Evolutionary conservation across 1,140 invertebrate genomes (phyloP), one percentile per base, ranked within the genome.

Genomic region (Drosophila mojavensis): DNA sequence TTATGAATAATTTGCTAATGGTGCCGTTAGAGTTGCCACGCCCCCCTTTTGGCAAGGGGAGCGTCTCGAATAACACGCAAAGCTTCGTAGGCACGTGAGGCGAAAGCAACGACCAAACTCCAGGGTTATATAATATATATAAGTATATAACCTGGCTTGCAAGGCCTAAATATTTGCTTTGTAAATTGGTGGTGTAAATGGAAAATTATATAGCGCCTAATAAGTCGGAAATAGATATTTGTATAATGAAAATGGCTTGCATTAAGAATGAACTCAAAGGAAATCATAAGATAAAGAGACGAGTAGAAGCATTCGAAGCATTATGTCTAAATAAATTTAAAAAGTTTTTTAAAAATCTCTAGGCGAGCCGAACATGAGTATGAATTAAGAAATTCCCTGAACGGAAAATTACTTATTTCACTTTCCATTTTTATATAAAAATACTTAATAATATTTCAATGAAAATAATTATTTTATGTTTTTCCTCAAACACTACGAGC

Each of bases 1-100:
- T 69, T 78, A 80, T 81, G 81, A 84, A 51, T 85, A 70, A 85
- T 67, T 74, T 50, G 75, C 73, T 77, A 80, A 80, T 64, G 68
- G 45, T 62, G 56, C 73, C 81, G 81, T 60, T 85, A 81, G 59
- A 24, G 15, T 26, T 24, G 58, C 20, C 15, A 33, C 17, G 15
- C 26, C 50, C 36, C 33, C 58, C n/a, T 55, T 20, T 39, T 6
- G 41, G 41, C 26, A 41, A 33, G 45, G 28, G 55, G 26, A 20
- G 20, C 53, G 33, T 41, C 30, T n/a, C 7, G 20, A 9, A 26
- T 39, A 53, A 36, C 70, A 73, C 70, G 70, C 70, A 50, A 67
- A 50, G 60, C 30, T 33, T 53, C 24, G 39, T 7, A 24, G 24
- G 59, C 70, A 73, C 70, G 70, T 73, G 70, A 73, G 10, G 64